Conservation (phyloP, 1,140 invertebrate species). For the Lucilia cuprina region DNA sequence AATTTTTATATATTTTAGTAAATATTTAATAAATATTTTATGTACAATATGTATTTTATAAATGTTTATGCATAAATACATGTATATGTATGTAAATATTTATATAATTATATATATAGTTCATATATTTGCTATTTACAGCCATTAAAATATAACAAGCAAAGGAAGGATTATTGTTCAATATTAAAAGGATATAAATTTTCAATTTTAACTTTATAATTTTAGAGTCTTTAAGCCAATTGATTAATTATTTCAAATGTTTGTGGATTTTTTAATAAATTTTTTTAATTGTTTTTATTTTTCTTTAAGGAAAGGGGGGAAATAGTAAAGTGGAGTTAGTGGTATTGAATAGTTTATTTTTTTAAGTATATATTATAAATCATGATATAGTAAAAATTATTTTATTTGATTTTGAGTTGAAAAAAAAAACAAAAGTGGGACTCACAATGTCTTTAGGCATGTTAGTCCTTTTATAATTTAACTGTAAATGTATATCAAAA, state of each 20-base stretch:
- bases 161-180: background rate
- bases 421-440: background rate
- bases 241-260: background rate
- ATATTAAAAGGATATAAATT: background rate
- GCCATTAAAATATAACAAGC: background rate
- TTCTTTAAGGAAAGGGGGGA: background rate
- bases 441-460: conserved; percentile 34
- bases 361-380: background rate
- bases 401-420: background rate
- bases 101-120: background rate
- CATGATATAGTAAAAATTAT: background rate
- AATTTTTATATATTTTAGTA: no score
- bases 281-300: background rate
- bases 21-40: background rate
- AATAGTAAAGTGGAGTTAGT: no score
- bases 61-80: background rate
- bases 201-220: background rate
- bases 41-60: conserved; percentile 2
- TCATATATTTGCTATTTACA: background rate
- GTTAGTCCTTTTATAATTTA: conserved; percentile 27
- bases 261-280: background rate
- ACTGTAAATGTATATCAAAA: conserved; percentile 34
- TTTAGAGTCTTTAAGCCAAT: background rate
- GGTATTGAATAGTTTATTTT: no score
- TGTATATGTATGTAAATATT: background rate